Percentiles rank a stretch among this genome's conserved stretches.
These are phyloP conservation scores for Crenichthys baileyi DNA, from an alignment of 2,797 vertebrate genomes.

Conservation along the genomic window DNA sequence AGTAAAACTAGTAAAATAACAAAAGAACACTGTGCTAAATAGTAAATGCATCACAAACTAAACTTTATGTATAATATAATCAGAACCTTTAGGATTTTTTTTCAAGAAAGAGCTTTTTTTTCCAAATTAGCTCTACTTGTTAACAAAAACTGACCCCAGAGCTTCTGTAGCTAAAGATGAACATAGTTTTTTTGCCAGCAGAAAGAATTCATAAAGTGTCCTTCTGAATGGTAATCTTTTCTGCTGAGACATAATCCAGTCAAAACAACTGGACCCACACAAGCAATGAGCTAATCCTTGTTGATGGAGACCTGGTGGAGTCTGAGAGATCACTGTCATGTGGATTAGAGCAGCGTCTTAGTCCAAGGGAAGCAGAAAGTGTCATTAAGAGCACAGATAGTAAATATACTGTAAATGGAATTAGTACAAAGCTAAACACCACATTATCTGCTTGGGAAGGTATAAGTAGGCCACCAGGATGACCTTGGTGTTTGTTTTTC, in stretches of 20 bases:
- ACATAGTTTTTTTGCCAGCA: conserved; percentile 14
- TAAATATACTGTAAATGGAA: conserved; percentile 67
- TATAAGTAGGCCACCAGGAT: conserved; percentile 56
- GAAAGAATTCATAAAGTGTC: conserved; percentile 17
- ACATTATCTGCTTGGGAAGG: conserved; percentile 26
- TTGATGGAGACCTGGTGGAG: conserved; percentile 61
- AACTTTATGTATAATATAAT: too few relatives aligned
- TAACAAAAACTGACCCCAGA: conserved; percentile 2
- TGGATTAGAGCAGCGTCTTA: conserved; percentile 66
- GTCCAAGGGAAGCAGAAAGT: conserved; percentile 39
- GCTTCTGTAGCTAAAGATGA: conserved; percentile 8
- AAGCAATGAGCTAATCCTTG: conserved; percentile 66
- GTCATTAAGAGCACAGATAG: conserved; percentile 54
- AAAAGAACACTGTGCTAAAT: neutral
- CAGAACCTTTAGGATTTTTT: too few relatives aligned
- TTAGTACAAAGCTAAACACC: conserved; percentile 64
- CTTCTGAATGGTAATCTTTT: conserved; percentile 12
- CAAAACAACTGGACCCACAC: conserved; percentile 57
- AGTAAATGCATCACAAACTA: too few relatives aligned
- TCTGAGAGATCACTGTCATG: conserved; percentile 51
- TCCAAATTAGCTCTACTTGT: neutral
- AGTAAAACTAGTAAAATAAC: neutral
- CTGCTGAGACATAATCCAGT: conserved; percentile 26
- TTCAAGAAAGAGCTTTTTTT: too few relatives aligned
- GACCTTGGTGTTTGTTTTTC: conserved; percentile 43